Percentiles rank a stretch among this genome's conserved stretches.
Evolutionary conservation across 2,797 vertebrate genomes (phyloP).

Genomic region (Bothrops alternatus): DNA sequence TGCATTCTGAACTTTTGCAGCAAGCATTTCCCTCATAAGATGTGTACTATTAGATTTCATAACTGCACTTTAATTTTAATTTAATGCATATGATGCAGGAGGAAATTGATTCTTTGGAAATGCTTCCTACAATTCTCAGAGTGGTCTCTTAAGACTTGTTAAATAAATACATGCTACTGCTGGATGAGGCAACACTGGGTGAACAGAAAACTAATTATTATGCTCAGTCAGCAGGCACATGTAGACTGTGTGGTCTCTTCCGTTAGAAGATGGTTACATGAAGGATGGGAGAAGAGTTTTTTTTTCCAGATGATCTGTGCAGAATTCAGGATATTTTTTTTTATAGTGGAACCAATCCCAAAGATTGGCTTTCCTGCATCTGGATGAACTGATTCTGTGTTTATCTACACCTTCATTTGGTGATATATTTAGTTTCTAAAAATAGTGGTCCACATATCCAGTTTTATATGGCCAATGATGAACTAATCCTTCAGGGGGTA

Average conservation of each 20-base stretch:
- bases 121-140: background rate
- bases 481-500: background rate
- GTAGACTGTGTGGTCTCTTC: background rate
- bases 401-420: background rate
- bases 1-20: background rate
- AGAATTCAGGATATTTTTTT: too few relatives aligned
- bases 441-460: background rate
- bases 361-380: background rate
- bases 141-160: background rate
- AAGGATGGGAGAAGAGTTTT: background rate
- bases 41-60: conserved; percentile 6
- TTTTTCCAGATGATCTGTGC: background rate
- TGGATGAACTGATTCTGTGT: background rate
- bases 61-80: conserved; percentile 11
- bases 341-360: background rate
- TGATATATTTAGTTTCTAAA: background rate
- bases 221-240: background rate
- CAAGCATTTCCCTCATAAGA: conserved; percentile 17
- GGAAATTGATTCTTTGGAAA: background rate
- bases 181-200: background rate
- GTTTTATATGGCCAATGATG: background rate
- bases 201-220: background rate
- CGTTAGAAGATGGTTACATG: background rate
- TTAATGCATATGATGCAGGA: background rate
- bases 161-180: background rate